Evolutionary conservation across 2,113 vertebrate species (phyloP).

Genomic region (Thermophis baileyi): DNA sequence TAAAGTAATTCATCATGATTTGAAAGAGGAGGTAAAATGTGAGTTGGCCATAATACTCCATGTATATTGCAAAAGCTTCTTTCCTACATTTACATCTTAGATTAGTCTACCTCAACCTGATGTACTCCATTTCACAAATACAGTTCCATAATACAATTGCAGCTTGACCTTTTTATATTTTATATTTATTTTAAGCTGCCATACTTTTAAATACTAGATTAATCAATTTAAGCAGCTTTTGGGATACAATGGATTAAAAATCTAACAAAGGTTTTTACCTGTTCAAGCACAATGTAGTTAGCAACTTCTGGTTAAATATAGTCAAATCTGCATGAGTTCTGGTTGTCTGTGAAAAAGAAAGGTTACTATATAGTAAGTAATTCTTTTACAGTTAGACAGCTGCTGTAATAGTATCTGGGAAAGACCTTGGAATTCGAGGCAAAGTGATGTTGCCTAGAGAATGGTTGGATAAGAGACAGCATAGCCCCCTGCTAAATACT

Average conservation of each 20-base stretch:
- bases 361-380: conserved; percentile 18
- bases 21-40: neutral
- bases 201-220: neutral
- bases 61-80: neutral
- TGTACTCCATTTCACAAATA: neutral
- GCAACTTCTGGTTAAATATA: conserved; percentile 67
- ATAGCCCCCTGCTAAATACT: neutral
- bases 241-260: neutral
- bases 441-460: neutral
- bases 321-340: conserved; percentile 64
- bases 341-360: conserved; percentile 58
- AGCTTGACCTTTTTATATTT: neutral
- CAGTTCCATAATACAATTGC: neutral
- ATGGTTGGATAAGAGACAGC: neutral
- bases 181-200: neutral
- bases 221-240: neutral
- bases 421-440: neutral
- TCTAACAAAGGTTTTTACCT: conserved; percentile 62
- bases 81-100: neutral
- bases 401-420: neutral
- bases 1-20: neutral
- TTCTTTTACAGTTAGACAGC: conserved; percentile 10
- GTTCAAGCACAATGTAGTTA: conserved; percentile 69
- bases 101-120: neutral
- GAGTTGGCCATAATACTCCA: neutral